These are phyloP conservation scores for Rhinogobius similis DNA, from an alignment of 2,113 vertebrate species.

Conservation along the genomic window DNA sequence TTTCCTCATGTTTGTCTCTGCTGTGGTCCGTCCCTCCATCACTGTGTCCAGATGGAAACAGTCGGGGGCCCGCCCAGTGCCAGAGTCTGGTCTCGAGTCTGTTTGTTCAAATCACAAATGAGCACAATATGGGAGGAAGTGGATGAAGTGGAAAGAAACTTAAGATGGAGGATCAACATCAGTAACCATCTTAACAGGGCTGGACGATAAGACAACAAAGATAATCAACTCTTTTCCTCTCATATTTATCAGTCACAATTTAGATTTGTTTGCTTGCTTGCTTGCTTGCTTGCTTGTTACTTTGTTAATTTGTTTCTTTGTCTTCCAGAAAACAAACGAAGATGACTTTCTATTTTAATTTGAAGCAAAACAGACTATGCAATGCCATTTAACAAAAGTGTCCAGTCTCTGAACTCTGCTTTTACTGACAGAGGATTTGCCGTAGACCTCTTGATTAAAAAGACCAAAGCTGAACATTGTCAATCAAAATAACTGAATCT, in stretches of 20 bases:
- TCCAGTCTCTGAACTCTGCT: background rate
- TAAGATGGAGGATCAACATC: conserved; percentile 11
- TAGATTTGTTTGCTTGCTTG: no score
- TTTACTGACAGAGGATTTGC: no score
- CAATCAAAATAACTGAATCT: no score
- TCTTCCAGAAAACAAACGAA: no score
- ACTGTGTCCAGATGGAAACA: conserved; percentile 70
- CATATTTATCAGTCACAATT: no score
- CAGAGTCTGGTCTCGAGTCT: conserved; percentile 57
- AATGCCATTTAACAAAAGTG: background rate
- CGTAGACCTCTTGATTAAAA: no score
- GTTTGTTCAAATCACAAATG: conserved; percentile 58
- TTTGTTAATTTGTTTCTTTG: no score
- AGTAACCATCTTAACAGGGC: background rate
- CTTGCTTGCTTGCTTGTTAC: no score
- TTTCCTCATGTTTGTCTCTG: background rate
- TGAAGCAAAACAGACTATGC: background rate
- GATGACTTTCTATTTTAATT: background rate
- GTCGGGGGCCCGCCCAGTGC: conserved; percentile 48
- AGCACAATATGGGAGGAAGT: conserved; percentile 51
- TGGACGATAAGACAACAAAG: no score
- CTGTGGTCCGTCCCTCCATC: conserved; percentile 33
- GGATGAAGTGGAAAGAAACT: conserved; percentile 29
- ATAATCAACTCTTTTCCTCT: no score
- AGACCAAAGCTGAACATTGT: no score